phyloP scores from a whole-genome alignment of 2,113 vertebrate species.

The Trematomus loennbergii region DNA sequence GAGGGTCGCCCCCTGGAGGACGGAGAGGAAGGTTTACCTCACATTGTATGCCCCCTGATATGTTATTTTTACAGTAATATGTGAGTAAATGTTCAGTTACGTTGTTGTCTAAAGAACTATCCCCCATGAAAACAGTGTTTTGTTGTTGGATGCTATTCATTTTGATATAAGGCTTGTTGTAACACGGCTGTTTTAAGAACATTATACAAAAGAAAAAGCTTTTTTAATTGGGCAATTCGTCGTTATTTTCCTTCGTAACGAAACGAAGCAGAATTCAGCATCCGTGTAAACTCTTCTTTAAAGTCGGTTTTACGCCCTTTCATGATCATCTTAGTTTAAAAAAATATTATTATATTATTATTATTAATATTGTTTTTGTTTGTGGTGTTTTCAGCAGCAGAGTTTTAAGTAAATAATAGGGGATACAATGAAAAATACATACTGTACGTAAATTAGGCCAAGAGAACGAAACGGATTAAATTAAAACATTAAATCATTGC shows the following conservation, averaged over 20 bases:
- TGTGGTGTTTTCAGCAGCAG: background rate
- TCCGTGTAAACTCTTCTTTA: background rate
- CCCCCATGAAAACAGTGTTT: background rate
- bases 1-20: constrained; percentile 28
- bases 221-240: background rate
- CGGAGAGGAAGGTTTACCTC: background rate
- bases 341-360: background rate
- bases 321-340: background rate
- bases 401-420: background rate
- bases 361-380: background rate
- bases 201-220: background rate
- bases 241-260: too few species aligned
- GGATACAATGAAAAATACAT: background rate
- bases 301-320: background rate
- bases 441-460: too few species aligned
- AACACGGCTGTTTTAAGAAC: background rate
- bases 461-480: background rate
- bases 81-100: background rate
- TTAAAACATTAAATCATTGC: background rate
- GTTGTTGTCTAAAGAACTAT: background rate
- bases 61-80: background rate
- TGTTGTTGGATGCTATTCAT: background rate
- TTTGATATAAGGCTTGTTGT: too few species aligned
- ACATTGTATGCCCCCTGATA: constrained; percentile 12
- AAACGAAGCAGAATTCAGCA: too few species aligned